Evolutionary conservation across 92 coral and sea anemone species (phyloP), one percentile per base, ranked within the genome.

Genomic region (Isaurus tuberculatus): DNA sequence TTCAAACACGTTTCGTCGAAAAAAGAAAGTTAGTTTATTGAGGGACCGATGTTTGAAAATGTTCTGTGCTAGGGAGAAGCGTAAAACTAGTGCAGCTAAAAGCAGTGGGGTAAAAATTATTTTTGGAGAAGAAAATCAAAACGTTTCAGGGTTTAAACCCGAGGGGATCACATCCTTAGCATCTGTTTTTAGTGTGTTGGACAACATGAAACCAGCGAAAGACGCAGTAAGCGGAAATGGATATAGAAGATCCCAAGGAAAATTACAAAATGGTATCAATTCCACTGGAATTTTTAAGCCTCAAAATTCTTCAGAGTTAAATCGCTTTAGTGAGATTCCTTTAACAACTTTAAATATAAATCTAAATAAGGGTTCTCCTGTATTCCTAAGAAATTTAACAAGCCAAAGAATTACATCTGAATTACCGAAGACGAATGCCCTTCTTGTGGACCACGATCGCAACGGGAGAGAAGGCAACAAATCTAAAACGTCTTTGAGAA

Each of bases 1-100:
- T 22, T 33, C 82, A 17, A 58, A 53, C 19, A 32, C 55, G 5
- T 1, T 2, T 40, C 40, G 31, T 77, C 69, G 15, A 14, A 77
- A 15, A 6, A 60, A 49, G 33, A 22, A 57, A 29, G 14, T 22
- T 11, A 28, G 23, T 37, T 60, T 25, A 22, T 22, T 60, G 70
- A 77, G 58, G 60, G 34, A n/a, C 23, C 33, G 2, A 23, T 0
- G 7, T 33, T 13, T 34, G 32, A 77, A 60, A 29, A 22, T 31
- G 16, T 5, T 27, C 19, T 77, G 70, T 77, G 16, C 31, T 4
- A 65, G 48, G 58, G 40, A 26, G 27, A 77, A 77, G 32, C 78
- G 60, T 2, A 22, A 42, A 69, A 32, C 20, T 11, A 33, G 19
- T 19, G 30, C 78, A 25, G 42, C 25, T 23, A 27, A 48, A 14